Base-by-base conservation (phyloP, 2,888 invertebrate species). In the Dynastes maya region DNA sequence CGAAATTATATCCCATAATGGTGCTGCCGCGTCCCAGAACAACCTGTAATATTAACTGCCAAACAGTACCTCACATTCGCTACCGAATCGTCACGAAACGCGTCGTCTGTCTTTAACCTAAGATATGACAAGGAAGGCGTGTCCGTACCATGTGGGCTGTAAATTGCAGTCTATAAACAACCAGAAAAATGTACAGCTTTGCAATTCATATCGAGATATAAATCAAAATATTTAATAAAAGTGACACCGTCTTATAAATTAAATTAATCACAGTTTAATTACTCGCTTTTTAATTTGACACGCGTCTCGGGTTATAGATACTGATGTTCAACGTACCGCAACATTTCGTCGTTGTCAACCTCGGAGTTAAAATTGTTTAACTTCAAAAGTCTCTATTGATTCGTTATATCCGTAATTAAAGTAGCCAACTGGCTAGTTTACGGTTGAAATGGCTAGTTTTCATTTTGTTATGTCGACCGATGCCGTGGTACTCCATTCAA, bases 161-260 rank as follows among this genome's bases (percentile, higher is more conserved):
- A 58, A 58, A 58, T 58, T 58, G n/a, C 22, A 22, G 55, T 8
- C 22, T 58, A 58, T 71, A 58, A 71, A 22, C 55, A 55, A 58
- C 55, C 51, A 16, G 11, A 71, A 58, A 71, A 71, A 55, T 58
- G 16, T 22, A 58, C 16, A 58, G 55, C 55, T 58, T 58, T 58
- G 55, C 55, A 58, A 22, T 58, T 58, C 55, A 58, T 27, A 22
- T 58, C 55, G 22, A 55, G 53, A 76, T 64, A 76, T 76, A 76
- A 76, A 76, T 76, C 76, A 76, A 76, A 65, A 64, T 53, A 65
- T 64, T 76, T 71, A 71, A 65, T 65, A 51, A 76, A 64, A 53
- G 76, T 64, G 76, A 76, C 76, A 76, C 76, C 51, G 40, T 11
- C 65, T 76, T 53, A 65, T 76, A 65, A 76, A 76, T 76, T 76